Base-by-base conservation (phyloP, 2,797 vertebrate genomes). In the Masticophis lateralis region DNA sequence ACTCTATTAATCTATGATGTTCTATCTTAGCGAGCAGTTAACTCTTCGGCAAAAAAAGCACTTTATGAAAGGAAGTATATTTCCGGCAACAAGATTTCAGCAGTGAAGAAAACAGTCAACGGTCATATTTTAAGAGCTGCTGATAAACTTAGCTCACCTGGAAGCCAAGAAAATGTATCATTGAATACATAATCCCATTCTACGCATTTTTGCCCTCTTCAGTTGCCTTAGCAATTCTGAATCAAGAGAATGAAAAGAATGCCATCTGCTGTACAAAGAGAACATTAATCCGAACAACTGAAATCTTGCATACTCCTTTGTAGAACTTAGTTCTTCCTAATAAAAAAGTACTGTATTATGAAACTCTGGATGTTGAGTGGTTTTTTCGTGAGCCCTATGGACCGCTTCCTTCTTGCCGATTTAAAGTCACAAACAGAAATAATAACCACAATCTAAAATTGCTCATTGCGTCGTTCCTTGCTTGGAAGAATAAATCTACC, bases 401-500 rank as follows among this genome's bases (percentile, higher is more conserved):
- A 88, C 53, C 47, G 92, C 92, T 91, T 91, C 22, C 86, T 16
- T 88, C 93, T 88, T 91, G 12, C 27, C 86, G 87, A 94, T 51
- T 83, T 94, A 91, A 79, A 94, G 92, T 25, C 57, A 79, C 57
- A 93, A 95, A 37, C 28, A 43, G 20, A 79, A 79, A 43, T 79
- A 43, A 79, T 43, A 43, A 79, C 74, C 74, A 79, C 74, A 22
- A 43, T 43, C 37, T 79, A 43, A 79, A 43, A 79, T 43, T 43
- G 37, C 43, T 79, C 37, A 4, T 3, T 20, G 1, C 37, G 4
- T 22, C 9, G 32, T 10, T 43, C 74, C 9, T 79, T 79, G 18
- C 74, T 43, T 3, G 47, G 56, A 60, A 43, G n/a, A 60, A 61
- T 83, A 51, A 60, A 12, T 56, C 53, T 13, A n/a, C 7, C 20